phyloP scores from a whole-genome alignment of 2,113 vertebrate genomes.

The Sylvilagus bachmani region DNA sequence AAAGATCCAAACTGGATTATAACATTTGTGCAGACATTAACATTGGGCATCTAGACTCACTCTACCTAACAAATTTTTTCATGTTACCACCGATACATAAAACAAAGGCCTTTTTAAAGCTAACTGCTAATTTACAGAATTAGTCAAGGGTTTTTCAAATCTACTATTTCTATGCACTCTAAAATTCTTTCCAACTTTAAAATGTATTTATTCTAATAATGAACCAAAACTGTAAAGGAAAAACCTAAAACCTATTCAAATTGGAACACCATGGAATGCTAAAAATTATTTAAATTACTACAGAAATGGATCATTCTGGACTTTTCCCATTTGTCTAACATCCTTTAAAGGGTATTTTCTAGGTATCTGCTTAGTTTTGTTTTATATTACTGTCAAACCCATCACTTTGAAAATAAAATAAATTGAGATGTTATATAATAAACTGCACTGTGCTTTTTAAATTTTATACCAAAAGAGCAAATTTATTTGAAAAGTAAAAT shows the following conservation, averaged over 20 bases:
- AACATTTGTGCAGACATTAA: neutral
- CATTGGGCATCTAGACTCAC: neutral
- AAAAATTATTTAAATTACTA: conserved; percentile 53
- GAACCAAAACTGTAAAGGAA: conserved; percentile 11
- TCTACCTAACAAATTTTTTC: conserved; percentile 30
- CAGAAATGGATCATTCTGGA: neutral
- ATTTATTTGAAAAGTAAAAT: conserved; percentile 66
- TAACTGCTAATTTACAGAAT: neutral
- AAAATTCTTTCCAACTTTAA: conserved; percentile 16
- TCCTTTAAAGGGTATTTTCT: conserved; percentile 56
- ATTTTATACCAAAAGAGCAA: conserved; percentile 51
- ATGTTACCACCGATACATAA: neutral
- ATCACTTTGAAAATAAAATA: conserved; percentile 64
- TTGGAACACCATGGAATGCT: neutral
- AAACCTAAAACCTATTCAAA: conserved; percentile 57
- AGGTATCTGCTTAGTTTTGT: conserved; percentile 14
- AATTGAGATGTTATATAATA: conserved; percentile 40
- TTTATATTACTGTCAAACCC: conserved; percentile 7
- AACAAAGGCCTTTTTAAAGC: conserved; percentile 19
- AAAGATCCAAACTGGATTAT: neutral
- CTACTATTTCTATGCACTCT: conserved; percentile 41
- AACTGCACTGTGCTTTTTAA: neutral
- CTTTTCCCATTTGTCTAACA: conserved; percentile 15
- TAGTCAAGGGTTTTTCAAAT: neutral
- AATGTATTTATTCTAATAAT: conserved; percentile 53